Evolutionary conservation across 35 echinoderm and acorn worm species (phyloP).

Genomic region (Amphiura filiformis): DNA sequence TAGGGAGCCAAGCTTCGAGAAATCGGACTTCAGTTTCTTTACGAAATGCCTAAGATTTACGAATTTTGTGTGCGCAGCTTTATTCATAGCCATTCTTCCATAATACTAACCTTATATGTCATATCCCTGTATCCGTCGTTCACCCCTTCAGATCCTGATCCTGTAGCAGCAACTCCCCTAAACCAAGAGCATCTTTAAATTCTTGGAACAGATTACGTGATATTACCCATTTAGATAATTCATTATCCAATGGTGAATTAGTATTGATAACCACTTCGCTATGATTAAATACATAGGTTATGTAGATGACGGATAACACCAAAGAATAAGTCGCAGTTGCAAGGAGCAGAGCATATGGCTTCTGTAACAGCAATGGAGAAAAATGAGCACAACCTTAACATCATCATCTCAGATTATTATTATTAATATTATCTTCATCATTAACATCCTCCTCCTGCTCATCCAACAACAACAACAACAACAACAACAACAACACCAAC

Average conservation of each 20-base stretch:
- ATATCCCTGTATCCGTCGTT: not conserved
- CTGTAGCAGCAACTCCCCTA: not conserved
- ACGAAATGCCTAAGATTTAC: too few species aligned
- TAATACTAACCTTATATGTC: not conserved
- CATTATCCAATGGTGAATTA: not conserved
- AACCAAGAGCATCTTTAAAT: not conserved
- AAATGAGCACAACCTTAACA: too few species aligned
- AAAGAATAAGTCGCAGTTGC: not conserved
- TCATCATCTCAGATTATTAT: too few species aligned
- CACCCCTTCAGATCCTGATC: not conserved
- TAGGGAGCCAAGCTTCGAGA: too few species aligned
- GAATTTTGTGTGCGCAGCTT: too few species aligned
- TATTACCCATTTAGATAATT: not conserved
- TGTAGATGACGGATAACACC: not conserved
- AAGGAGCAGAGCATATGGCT: not conserved
- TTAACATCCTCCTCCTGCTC: too few species aligned
- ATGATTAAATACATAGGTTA: not conserved
- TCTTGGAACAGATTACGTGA: not conserved
- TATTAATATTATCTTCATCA: too few species aligned
- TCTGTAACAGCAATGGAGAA: too few species aligned
- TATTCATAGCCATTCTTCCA: too few species aligned
- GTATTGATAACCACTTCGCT: not conserved
- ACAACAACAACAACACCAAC: too few species aligned
- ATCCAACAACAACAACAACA: too few species aligned
- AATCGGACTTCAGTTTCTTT: too few species aligned